These are phyloP conservation scores for Chloroceryle aenea DNA, from an alignment of 2,113 vertebrate species.

Conservation along the genomic window DNA sequence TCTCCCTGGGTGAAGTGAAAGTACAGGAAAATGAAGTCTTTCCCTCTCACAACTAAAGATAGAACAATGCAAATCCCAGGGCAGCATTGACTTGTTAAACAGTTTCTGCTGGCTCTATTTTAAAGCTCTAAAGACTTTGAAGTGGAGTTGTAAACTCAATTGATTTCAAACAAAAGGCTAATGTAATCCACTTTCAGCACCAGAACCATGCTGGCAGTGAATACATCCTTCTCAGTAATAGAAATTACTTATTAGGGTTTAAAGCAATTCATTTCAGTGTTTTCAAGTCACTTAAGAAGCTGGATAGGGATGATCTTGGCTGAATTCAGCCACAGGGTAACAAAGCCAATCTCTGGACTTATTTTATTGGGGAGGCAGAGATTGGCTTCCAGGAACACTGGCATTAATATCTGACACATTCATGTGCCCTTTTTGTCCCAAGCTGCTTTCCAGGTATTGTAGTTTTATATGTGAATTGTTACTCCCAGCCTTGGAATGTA, in stretches of 20 bases:
- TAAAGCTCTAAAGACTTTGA: conserved; percentile 58
- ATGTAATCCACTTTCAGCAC: conserved; percentile 71
- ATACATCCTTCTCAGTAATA: conserved; percentile 21
- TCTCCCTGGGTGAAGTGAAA: conserved; percentile 29
- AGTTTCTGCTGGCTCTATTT: conserved; percentile 60
- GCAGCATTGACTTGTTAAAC: conserved; percentile 67
- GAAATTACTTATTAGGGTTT: conserved; percentile 52
- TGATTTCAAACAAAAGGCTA: conserved; percentile 68
- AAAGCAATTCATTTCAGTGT: conserved; percentile 45
- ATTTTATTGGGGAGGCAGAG: background rate
- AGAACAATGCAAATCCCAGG: conserved; percentile 56
- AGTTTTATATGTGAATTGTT: background rate
- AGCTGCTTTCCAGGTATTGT: background rate
- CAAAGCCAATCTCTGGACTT: background rate
- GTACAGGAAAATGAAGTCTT: conserved; percentile 57
- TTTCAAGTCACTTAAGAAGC: conserved; percentile 25
- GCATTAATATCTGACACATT: background rate
- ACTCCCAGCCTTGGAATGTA: background rate
- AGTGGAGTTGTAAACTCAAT: conserved; percentile 65
- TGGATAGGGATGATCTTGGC: conserved; percentile 15
- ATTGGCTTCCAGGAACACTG: background rate
- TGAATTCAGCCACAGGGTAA: background rate
- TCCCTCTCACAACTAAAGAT: conserved; percentile 41
- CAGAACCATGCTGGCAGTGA: conserved; percentile 45
- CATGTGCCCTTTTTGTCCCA: background rate